Percentiles rank a stretch among this genome's conserved stretches.
Conservation (phyloP, 1,140 invertebrate species). For the Nomia melanderi region DNA sequence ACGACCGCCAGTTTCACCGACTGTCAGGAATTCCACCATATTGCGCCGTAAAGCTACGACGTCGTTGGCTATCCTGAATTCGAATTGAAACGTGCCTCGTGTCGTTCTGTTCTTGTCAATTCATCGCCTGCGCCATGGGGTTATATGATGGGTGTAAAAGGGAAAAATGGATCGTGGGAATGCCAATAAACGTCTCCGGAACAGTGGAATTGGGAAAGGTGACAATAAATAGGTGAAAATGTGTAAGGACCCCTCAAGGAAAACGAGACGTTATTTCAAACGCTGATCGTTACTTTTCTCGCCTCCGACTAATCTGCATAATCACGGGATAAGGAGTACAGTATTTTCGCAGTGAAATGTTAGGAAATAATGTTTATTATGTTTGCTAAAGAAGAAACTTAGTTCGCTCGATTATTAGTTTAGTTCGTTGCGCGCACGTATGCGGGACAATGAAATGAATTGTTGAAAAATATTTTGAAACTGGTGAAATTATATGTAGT, state of each 20-base stretch:
- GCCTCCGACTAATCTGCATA: background rate
- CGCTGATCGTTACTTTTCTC: background rate
- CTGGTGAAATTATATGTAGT: too few species aligned
- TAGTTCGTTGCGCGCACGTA: too few species aligned
- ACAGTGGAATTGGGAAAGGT: conserved; percentile 28
- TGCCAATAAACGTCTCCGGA: conserved; percentile 11
- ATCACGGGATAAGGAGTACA: background rate
- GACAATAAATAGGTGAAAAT: conserved; percentile 10
- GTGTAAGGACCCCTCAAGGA: background rate
- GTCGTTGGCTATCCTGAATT: conserved; percentile 49
- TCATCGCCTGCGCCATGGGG: conserved; percentile 30
- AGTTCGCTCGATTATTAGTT: too few species aligned
- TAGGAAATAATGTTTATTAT: too few species aligned
- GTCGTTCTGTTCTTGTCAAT: conserved; percentile 43
- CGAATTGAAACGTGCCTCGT: conserved; percentile 52
- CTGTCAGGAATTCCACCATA: conserved; percentile 51
- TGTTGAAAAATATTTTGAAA: too few species aligned
- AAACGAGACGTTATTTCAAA: too few species aligned
- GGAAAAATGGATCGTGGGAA: conserved; percentile 26
- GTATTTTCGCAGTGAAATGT: background rate
- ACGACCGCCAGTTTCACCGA: conserved; percentile 56
- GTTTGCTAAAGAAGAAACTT: too few species aligned
- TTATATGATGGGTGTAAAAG: conserved; percentile 42
- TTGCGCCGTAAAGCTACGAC: conserved; percentile 42
- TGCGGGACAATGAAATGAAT: too few species aligned